Conservation (phyloP, 2,113 vertebrate genomes). For the Tragelaphus imberbis region DNA sequence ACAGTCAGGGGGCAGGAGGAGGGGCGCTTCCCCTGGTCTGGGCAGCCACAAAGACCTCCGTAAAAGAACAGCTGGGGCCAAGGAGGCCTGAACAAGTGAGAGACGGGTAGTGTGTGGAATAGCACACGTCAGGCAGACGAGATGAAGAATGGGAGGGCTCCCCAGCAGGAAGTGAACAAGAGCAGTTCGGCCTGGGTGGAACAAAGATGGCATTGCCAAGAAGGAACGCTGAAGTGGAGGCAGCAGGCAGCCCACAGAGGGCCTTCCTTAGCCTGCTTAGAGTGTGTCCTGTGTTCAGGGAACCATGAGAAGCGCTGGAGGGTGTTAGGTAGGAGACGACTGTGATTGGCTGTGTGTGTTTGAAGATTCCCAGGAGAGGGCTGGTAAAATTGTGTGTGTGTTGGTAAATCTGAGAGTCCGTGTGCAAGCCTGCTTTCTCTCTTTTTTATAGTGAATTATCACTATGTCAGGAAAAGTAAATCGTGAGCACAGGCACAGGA, state of each 20-base stretch:
- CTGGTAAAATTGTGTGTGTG: neutral
- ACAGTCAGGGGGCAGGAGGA: rapidly evolving
- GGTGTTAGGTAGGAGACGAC: neutral
- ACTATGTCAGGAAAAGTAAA: neutral
- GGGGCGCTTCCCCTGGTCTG: too few relatives aligned
- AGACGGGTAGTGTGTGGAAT: neutral
- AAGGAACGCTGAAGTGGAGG: neutral
- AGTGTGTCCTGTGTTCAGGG: too few relatives aligned
- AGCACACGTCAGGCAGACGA: neutral
- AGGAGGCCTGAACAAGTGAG: neutral
- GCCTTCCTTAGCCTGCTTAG: neutral
- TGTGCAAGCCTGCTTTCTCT: neutral
- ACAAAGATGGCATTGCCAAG: neutral
- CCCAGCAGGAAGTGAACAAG: neutral
- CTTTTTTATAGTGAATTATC: neutral
- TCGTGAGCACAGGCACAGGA: neutral
- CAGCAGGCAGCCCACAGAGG: neutral
- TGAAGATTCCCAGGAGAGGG: neutral
- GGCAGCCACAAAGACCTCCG: neutral
- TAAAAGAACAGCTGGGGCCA: neutral
- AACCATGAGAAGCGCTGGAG: rapidly evolving
- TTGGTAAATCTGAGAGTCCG: neutral
- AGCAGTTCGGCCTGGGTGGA: neutral
- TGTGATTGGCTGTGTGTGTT: neutral
- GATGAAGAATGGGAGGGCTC: neutral